A percentile compares a stretch with the other conserved stretches of the same genome.
Conservation (phyloP, 2,888 invertebrate genomes). For the Plebejus melissa region DNA sequence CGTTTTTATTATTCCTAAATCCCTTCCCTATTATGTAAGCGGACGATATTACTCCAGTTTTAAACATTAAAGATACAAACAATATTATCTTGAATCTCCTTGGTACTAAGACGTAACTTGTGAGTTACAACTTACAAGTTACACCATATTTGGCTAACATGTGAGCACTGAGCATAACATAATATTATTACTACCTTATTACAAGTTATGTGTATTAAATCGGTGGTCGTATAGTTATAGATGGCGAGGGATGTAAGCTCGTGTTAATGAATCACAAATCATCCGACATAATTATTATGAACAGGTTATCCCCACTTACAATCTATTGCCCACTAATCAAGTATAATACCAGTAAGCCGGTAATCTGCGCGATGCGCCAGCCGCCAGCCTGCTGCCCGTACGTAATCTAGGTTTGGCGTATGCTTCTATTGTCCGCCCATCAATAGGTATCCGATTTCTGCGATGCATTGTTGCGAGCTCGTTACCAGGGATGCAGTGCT, state of each 20-base stretch:
- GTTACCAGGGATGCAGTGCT: not conserved
- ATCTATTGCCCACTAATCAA: conserved; percentile 47
- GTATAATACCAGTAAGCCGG: conserved; percentile 49
- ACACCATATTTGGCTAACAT: too few species aligned
- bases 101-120: too few species aligned
- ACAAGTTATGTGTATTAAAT: not conserved
- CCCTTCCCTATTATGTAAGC: not conserved
- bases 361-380: conserved; percentile 39
- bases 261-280: conserved; percentile 44
- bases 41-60: not conserved
- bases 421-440: conserved; percentile 32
- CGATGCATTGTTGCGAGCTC: conserved; percentile 29
- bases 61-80: not conserved
- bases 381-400: conserved; percentile 22
- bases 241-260: conserved; percentile 25
- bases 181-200: not conserved
- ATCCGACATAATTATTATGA: conserved; percentile 37
- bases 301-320: conserved; percentile 40
- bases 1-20: not conserved
- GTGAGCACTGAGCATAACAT: too few species aligned
- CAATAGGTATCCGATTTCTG: conserved; percentile 33
- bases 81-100: too few species aligned
- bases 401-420: conserved; percentile 31
- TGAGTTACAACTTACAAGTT: too few species aligned
- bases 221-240: not conserved